phyloP scores from a whole-genome alignment of 2,888 invertebrate genomes.

The Axea sp. region DNA sequence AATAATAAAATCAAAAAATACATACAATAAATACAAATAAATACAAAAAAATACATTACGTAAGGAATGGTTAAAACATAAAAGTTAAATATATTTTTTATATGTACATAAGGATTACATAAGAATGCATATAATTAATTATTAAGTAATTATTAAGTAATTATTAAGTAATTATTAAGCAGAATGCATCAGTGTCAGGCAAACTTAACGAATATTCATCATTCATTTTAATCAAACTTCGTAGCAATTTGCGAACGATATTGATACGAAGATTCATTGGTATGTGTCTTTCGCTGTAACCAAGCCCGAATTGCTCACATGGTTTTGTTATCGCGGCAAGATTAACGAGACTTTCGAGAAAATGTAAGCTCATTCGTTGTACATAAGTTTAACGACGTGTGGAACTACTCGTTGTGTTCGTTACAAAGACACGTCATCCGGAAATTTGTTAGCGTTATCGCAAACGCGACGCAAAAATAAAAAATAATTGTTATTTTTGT shows the following conservation, averaged over 20 bases:
- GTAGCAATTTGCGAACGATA: slow-evolving; percentile 31
- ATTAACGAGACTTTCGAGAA: slow-evolving; percentile 67
- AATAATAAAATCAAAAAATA: too few species aligned
- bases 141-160: too few species aligned
- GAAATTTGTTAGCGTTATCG: slow-evolving; percentile 46
- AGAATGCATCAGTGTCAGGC: slow-evolving; percentile 15
- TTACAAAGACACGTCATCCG: slow-evolving; percentile 28
- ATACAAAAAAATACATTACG: slow-evolving; percentile 16
- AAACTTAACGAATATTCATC: slow-evolving; percentile 28
- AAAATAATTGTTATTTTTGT: slow-evolving; percentile 8
- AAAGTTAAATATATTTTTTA: slow-evolving; percentile 1
- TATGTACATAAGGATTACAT: not conserved
- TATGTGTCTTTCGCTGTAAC: slow-evolving; percentile 32
- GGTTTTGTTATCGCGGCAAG: slow-evolving; percentile 68
- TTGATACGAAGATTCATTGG: slow-evolving; percentile 45
- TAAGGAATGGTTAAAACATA: slow-evolving; percentile 9
- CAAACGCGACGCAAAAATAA: slow-evolving; percentile 3
- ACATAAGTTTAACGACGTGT: slow-evolving; percentile 51
- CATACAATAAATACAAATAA: too few species aligned
- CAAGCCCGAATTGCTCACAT: slow-evolving; percentile 58
- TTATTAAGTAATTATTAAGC: slow-evolving; percentile 5
- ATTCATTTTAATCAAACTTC: slow-evolving; percentile 34
- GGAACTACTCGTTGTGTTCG: slow-evolving; percentile 35
- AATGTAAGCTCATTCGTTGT: slow-evolving; percentile 58
- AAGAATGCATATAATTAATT: slow-evolving; percentile 10